These are phyloP conservation scores for Harpagoxenus sublaevis DNA, from an alignment of 2,888 invertebrate species.

Conservation along the genomic window DNA sequence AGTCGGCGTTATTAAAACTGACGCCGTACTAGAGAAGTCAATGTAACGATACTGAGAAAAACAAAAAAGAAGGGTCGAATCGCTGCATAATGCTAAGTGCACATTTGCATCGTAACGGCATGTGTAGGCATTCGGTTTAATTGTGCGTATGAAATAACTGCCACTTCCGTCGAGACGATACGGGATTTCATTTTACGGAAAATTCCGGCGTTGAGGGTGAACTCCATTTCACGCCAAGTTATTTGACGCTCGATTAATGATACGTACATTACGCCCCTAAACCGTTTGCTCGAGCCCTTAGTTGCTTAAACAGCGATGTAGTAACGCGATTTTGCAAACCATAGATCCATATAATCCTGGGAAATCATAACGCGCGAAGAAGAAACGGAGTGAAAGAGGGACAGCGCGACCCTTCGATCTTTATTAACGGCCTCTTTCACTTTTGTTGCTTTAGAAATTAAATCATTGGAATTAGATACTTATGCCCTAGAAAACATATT, in stretches of 20 bases:
- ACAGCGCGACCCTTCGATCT: conserved; percentile 29
- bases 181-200: conserved; percentile 65
- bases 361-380: conserved; percentile 66
- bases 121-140: conserved; percentile 15
- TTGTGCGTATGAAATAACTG: conserved; percentile 19
- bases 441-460: conserved; percentile 22
- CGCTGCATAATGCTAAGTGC: neutral
- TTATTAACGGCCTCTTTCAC: conserved; percentile 19
- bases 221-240: conserved; percentile 74
- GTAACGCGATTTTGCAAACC: conserved; percentile 78
- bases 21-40: neutral
- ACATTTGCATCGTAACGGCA: conserved; percentile 35
- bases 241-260: conserved; percentile 78
- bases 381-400: conserved; percentile 66
- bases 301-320: conserved; percentile 75
- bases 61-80: conserved; percentile 15
- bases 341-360: conserved; percentile 75
- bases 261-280: conserved; percentile 77
- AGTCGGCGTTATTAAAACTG: neutral
- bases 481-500: neutral
- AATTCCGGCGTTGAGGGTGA: conserved; percentile 70
- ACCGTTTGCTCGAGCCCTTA: conserved; percentile 77
- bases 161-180: neutral
- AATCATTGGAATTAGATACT: neutral
- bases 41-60: neutral